Evolutionary conservation across 2,797 vertebrate species (phyloP).

Genomic region (Mormyrops boulengeri): DNA sequence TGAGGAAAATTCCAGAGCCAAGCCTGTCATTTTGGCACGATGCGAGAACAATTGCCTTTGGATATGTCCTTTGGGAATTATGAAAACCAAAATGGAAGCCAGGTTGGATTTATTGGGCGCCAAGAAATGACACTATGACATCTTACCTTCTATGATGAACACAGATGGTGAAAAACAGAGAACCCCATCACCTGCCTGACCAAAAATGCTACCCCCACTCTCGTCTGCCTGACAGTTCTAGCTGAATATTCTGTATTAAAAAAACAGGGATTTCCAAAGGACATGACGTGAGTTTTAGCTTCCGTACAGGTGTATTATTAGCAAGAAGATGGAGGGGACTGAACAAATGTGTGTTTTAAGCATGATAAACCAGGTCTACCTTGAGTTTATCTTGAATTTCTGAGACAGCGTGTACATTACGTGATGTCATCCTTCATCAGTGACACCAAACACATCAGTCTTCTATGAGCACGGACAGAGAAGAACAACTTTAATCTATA

Average conservation of each 20-base stretch:
- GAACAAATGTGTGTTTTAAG: background rate
- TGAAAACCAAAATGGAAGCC: background rate
- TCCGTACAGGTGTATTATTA: background rate
- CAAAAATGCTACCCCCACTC: background rate
- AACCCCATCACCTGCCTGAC: background rate
- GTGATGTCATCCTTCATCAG: background rate
- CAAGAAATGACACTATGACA: background rate
- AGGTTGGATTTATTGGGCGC: background rate
- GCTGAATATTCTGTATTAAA: background rate
- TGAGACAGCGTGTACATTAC: background rate
- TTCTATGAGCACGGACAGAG: background rate
- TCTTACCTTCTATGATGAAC: background rate
- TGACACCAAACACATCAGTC: background rate
- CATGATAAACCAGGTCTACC: background rate
- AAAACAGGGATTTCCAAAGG: background rate
- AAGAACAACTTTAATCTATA: background rate
- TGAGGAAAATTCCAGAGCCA: background rate
- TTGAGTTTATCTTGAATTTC: slow-evolving; percentile 8
- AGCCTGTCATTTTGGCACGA: background rate
- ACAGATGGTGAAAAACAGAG: background rate
- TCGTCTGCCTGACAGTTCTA: background rate
- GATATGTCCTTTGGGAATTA: background rate
- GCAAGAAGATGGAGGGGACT: background rate
- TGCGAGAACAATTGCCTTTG: background rate
- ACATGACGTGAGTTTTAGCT: background rate